Evolutionary conservation across 2,113 vertebrate species (phyloP).

Genomic region (Rhadina sibilatrix): DNA sequence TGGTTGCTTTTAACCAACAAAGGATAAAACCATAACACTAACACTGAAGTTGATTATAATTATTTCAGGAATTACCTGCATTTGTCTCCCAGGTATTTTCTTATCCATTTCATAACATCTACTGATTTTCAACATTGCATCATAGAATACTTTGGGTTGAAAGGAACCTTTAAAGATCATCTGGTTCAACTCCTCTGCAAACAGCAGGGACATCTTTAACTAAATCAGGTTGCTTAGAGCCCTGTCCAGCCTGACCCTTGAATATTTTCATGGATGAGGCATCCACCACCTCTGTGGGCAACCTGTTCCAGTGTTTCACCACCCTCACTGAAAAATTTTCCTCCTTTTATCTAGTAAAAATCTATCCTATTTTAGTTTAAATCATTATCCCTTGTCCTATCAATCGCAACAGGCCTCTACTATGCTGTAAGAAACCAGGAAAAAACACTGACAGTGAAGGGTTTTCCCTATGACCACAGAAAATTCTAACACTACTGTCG

Average conservation of each 20-base stretch:
- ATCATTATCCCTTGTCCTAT: not conserved
- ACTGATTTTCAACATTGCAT: not conserved
- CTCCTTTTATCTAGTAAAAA: not conserved
- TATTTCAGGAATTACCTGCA: not conserved
- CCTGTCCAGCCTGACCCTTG: not conserved
- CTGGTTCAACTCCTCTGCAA: not conserved
- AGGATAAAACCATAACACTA: not conserved
- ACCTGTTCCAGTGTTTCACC: not conserved
- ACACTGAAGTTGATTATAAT: not conserved
- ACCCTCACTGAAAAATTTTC: not conserved
- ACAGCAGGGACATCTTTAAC: not conserved
- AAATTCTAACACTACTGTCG: not conserved
- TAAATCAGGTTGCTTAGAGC: not conserved
- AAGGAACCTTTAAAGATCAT: not conserved
- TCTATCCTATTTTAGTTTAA: not conserved
- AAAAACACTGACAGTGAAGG: not conserved
- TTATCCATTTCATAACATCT: not conserved
- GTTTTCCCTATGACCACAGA: not conserved
- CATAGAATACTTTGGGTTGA: not conserved
- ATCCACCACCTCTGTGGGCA: not conserved
- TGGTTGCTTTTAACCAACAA: not conserved
- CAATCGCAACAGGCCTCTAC: accelerated
- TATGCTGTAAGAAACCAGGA: not conserved
- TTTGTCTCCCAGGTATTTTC: not conserved
- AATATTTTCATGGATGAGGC: not conserved